Evolutionary conservation across 2,888 invertebrate species (phyloP).

Genomic region (Tribolium freemani): DNA sequence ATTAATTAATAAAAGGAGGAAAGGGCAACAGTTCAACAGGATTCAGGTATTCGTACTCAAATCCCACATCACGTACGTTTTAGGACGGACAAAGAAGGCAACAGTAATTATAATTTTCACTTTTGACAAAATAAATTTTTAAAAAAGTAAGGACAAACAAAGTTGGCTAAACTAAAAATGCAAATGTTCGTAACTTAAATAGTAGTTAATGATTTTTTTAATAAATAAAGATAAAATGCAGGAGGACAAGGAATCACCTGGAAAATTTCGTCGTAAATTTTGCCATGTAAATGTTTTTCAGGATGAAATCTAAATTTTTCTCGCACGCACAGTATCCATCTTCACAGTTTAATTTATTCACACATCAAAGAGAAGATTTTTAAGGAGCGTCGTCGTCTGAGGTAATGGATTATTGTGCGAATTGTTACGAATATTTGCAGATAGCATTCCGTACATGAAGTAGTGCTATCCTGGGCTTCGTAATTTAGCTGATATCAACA

Average conservation of each 20-base stretch:
- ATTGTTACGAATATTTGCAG: constrained; percentile 22
- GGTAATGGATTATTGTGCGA: constrained; percentile 9
- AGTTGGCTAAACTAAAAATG: not conserved
- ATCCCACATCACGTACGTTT: not conserved
- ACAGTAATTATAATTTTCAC: no score
- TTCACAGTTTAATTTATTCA: not conserved
- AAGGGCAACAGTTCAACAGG: not conserved
- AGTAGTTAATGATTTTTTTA: not conserved
- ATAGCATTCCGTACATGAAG: not conserved
- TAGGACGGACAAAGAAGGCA: not conserved
- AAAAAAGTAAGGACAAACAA: no score
- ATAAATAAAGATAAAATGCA: not conserved
- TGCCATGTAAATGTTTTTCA: not conserved
- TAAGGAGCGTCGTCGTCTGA: not conserved
- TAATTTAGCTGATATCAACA: no score
- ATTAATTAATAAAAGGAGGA: not conserved
- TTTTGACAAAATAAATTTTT: no score
- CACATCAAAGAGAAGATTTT: not conserved
- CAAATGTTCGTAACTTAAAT: not conserved
- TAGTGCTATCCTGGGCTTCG: not conserved
- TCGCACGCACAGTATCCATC: not conserved
- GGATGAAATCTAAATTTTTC: not conserved
- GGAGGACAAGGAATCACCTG: constrained; percentile 5
- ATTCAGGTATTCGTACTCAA: not conserved
- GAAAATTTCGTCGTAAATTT: not conserved